phyloP scores from a whole-genome alignment of 2,888 invertebrate genomes.

The Cartodere bifasciata region DNA sequence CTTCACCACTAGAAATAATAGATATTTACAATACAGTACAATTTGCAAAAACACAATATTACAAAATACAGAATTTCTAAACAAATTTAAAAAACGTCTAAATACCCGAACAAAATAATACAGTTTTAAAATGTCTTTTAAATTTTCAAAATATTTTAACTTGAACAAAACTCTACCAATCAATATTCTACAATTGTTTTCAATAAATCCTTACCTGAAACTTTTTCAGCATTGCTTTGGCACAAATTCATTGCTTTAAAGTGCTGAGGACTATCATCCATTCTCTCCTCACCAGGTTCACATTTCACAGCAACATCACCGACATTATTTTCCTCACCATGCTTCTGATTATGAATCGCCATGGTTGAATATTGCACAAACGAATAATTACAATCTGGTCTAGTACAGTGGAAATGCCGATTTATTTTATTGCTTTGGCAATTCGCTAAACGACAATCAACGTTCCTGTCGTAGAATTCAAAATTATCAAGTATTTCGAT shows the following conservation, averaged over 20 bases:
- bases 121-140: no score
- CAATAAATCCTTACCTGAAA: conserved; percentile 34
- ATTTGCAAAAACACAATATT: conserved; percentile 1
- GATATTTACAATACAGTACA: conserved; percentile 8
- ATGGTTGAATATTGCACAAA: conserved; percentile 65
- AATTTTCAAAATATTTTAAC: no score
- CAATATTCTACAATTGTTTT: no score
- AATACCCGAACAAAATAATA: no score
- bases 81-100: no score
- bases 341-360: conserved; percentile 58
- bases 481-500: conserved; percentile 74
- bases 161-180: no score
- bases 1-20: conserved; percentile 70
- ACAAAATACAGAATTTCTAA: no score
- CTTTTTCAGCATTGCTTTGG: conserved; percentile 27
- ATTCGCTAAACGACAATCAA: conserved; percentile 53
- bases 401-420: conserved; percentile 64
- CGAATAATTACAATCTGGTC: conserved; percentile 56
- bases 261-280: conserved; percentile 17
- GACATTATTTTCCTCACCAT: conserved; percentile 31
- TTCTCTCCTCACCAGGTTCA: conserved; percentile 22
- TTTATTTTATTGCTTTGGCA: conserved; percentile 60
- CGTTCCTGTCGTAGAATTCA: conserved; percentile 65
- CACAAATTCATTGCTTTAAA: conserved; percentile 30
- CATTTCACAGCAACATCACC: conserved; percentile 19